These are phyloP conservation scores for Marisa cornuarietis DNA, from an alignment of 1,140 invertebrate species.

Conservation along the genomic window DNA sequence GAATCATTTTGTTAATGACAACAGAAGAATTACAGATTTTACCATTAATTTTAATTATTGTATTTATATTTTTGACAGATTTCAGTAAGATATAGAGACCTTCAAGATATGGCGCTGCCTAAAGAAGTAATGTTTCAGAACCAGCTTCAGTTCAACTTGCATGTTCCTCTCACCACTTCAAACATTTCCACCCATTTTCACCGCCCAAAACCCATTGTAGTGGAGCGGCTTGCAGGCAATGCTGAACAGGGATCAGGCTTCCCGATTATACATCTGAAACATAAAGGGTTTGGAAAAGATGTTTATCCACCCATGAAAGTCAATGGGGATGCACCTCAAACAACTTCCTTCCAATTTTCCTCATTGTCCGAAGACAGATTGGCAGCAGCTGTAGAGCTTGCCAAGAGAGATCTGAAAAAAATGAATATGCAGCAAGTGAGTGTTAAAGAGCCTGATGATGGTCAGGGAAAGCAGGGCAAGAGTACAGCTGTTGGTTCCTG, in stretches of 20 bases:
- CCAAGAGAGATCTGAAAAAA: conserved; percentile 43
- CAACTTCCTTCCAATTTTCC: conserved; percentile 13
- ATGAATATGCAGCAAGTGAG: conserved; percentile 26
- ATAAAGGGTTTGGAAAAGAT: not conserved
- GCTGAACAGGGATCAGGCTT: not conserved
- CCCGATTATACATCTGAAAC: conserved; percentile 8
- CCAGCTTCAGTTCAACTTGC: conserved; percentile 51
- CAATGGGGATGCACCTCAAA: no score
- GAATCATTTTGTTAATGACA: not conserved
- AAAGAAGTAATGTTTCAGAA: conserved; percentile 35
- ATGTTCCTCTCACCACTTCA: conserved; percentile 34
- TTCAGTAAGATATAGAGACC: conserved; percentile 14
- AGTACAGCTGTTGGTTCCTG: not conserved
- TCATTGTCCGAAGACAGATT: conserved; percentile 42
- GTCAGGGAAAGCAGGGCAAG: conserved; percentile 23
- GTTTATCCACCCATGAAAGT: no score
- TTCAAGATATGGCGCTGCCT: conserved; percentile 5
- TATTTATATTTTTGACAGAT: not conserved
- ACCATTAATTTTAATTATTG: not conserved
- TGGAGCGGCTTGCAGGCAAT: conserved; percentile 33
- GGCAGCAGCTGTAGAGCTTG: conserved; percentile 38
- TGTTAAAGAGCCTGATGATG: conserved; percentile 15
- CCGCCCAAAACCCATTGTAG: conserved; percentile 35
- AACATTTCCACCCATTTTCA: conserved; percentile 36
- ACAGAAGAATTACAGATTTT: not conserved